Base-by-base conservation (phyloP, 1,140 invertebrate species). In the Triops cancriformis region DNA sequence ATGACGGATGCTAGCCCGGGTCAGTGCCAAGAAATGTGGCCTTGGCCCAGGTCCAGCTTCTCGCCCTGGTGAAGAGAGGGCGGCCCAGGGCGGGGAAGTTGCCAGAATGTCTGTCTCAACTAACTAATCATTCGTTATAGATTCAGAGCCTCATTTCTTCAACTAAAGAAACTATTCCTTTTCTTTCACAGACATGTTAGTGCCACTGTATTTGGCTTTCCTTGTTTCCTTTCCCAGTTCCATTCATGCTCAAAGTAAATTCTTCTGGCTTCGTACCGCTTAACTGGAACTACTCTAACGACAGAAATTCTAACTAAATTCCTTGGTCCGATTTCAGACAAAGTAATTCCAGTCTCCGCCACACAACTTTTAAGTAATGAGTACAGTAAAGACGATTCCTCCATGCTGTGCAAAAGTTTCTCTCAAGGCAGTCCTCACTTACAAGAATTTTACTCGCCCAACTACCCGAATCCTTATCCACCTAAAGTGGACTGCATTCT, bases 391-490 rank as follows among this genome's bases (percentile, higher is more conserved):
- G 51, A 23, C 23, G 51, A 64, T 12, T 64, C 51, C 18, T 18
- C 51, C 14, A 18, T 64, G 23, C 42, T 74, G 5, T 90, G 89
- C 81, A 85, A 85, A 79, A 85, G 87, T 80, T 91, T 91, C 82
- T 83, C 82, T 2, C 83, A 86, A 42, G 89, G 89, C 0, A 87
- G 90, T 80, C 82, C 83, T 9, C 82, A 82, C 12, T 86, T 87
- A 80, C 85, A 85, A 51, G 91, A 91, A 82, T 91, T 93, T 82
- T 92, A 89, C 82, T 92, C 91, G 79, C 92, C 92, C 0, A 87
- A 88, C 78, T 92, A 91, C 84, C 92, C 92, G 1, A 81, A 83
- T 27, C 86, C 88, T 73, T 94, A 94, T 85, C 89, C 90, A 4
- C 91, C 91, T 81, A 87, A 89, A 72, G 89, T 89, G 0, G 89